phyloP scores from a whole-genome alignment of 2,113 vertebrate genomes.

The Xiphophorus maculatus region DNA sequence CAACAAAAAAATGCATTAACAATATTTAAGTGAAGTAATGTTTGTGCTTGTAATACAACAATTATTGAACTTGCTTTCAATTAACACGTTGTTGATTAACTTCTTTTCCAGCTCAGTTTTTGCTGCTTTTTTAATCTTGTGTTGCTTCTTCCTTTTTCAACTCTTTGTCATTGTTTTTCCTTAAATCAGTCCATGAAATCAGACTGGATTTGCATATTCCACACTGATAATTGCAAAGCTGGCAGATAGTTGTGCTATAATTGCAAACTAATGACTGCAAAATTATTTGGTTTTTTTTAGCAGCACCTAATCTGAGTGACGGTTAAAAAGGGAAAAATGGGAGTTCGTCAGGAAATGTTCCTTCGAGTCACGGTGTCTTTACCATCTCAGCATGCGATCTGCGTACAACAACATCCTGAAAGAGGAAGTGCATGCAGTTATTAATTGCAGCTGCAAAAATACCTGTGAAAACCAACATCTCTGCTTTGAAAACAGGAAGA shows the following conservation, averaged over 20 bases:
- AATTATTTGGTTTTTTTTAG: constrained; percentile 40
- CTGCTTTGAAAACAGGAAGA: constrained; percentile 28
- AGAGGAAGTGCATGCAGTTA: constrained; percentile 7
- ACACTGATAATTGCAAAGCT: constrained; percentile 83
- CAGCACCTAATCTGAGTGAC: constrained; percentile 45
- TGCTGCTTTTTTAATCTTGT: background rate
- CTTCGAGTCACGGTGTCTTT: constrained; percentile 47
- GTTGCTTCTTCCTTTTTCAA: constrained; percentile 29
- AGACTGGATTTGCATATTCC: constrained; percentile 75
- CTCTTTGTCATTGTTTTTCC: constrained; percentile 62
- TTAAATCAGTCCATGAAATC: constrained; percentile 73
- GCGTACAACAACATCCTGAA: constrained; percentile 58
- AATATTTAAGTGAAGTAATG: constrained; percentile 98
- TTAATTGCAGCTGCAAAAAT: constrained; percentile 45
- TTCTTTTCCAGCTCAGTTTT: constrained; percentile 75
- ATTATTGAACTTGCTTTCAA: constrained; percentile 97
- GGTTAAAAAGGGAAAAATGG: constrained; percentile 17
- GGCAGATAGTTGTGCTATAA: constrained; percentile 74
- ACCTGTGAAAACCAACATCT: constrained; percentile 23
- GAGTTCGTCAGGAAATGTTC: constrained; percentile 28
- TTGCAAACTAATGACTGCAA: constrained; percentile 73
- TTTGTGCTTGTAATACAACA: constrained; percentile 98
- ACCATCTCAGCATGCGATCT: constrained; percentile 50
- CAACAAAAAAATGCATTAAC: constrained; percentile 96
- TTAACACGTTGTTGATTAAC: constrained; percentile 99